Evolutionary conservation across 2,113 vertebrate genomes (phyloP).

Genomic region (Neotoma lepida): DNA sequence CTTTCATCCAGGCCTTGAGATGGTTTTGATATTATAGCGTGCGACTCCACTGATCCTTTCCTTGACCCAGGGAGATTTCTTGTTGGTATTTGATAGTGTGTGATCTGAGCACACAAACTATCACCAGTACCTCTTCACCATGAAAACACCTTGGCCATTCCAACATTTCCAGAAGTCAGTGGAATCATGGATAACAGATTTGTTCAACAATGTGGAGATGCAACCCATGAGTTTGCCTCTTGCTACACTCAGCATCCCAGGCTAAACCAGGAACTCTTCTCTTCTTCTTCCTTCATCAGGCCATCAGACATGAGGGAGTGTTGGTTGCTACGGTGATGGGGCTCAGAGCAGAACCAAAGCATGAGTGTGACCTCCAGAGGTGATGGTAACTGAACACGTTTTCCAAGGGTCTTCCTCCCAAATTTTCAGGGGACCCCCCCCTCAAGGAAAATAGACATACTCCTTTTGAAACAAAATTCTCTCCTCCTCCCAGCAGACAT

Average conservation of each 20-base stretch:
- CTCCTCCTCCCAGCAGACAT: conserved; percentile 19
- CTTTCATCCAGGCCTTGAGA: conserved; percentile 28
- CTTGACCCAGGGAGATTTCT: conserved; percentile 48
- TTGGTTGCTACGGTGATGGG: conserved; percentile 77
- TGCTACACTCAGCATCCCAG: conserved; percentile 66
- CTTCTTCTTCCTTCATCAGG: conserved; percentile 80
- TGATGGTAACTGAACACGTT: conserved; percentile 71
- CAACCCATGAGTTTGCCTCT: conserved; percentile 73
- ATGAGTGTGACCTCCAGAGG: conserved; percentile 79
- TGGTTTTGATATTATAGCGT: neutral
- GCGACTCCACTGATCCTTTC: conserved; percentile 20
- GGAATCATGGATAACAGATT: conserved; percentile 39
- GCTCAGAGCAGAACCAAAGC: conserved; percentile 78
- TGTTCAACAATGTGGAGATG: conserved; percentile 63
- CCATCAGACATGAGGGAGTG: conserved; percentile 77
- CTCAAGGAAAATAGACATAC: conserved; percentile 51
- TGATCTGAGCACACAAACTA: neutral
- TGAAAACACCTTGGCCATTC: conserved; percentile 36
- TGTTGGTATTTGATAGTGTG: neutral
- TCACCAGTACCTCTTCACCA: conserved; percentile 9
- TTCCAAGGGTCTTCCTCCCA: conserved; percentile 73
- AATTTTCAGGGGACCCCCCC: conserved; percentile 58
- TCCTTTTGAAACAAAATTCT: conserved; percentile 72
- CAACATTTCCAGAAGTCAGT: conserved; percentile 52
- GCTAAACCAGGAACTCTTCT: conserved; percentile 80